These are phyloP conservation scores for Zygothrica quintamaculata DNA, from an alignment of 2,888 invertebrate genomes.

Conservation along the genomic window DNA sequence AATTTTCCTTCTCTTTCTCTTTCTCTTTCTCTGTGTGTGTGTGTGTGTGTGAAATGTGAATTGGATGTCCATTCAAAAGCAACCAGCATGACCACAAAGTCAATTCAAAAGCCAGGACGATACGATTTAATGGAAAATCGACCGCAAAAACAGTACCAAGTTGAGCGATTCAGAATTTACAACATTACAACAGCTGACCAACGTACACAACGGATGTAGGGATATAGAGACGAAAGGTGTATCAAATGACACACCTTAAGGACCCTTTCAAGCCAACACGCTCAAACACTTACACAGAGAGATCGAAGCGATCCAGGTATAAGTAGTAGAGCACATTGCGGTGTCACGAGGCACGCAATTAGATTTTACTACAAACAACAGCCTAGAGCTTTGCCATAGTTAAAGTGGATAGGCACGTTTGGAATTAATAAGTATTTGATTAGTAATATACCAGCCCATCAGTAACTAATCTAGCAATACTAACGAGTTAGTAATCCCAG, in stretches of 20 bases:
- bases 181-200: constrained; percentile 50
- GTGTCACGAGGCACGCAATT: constrained; percentile 55
- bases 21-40: background rate
- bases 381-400: background rate
- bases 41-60: constrained; percentile 12
- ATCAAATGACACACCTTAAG: constrained; percentile 46
- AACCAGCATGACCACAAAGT: constrained; percentile 67
- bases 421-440: background rate
- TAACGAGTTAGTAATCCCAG: no score
- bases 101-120: constrained; percentile 68
- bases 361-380: constrained; percentile 50
- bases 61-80: constrained; percentile 22
- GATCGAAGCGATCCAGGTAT: background rate
- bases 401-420: constrained; percentile 28
- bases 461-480: no score
- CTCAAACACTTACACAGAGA: constrained; percentile 4
- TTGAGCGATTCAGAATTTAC: constrained; percentile 71
- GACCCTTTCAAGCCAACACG: constrained; percentile 17
- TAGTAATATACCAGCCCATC: background rate
- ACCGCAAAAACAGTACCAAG: constrained; percentile 76
- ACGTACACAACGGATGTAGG: constrained; percentile 4
- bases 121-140: constrained; percentile 79
- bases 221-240: background rate
- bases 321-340: constrained; percentile 24
- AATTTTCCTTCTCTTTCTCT: constrained; percentile 1